Base-by-base conservation (phyloP, 2,113 vertebrate genomes). In the Siniperca chuatsi region DNA sequence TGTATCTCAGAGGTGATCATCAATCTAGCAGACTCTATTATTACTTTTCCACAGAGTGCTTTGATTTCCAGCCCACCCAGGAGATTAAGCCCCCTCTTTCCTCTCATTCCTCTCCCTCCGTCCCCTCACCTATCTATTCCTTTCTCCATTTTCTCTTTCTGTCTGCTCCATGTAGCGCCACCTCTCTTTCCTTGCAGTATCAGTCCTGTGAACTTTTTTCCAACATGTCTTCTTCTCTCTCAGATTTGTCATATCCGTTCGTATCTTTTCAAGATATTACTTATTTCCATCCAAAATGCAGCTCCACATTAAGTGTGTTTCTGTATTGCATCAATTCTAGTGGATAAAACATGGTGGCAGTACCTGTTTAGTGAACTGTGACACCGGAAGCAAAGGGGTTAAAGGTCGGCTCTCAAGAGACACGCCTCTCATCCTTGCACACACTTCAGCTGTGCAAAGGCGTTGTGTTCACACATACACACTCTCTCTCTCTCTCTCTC, bases 51-150 rank as follows among this genome's bases (percentile, higher is more conserved):
- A 79, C 90, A 91, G 83, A 92, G 92, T 89, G 89, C 90, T 94
- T 95, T 95, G 90, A 95, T 94, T 94, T 89, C 79, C 75, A 92
- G 96, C 92, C 96, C 96, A 96, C 96, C 95, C 96, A 94, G 78
- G 90, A 95, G 90, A 92, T 84, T 83, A 89, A 79, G 83, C 72
- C 68, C 60, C 62, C 81, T 74, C 78, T 70, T 83, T 84, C 48
- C 52, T 62, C 57, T 77, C 84, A 66, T 62, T 46, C 44, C 69
- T 85, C 79, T 85, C 67, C 29, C 68, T 79, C 46, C 13, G 21
- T 88, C 37, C 61, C 74, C 58, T 84, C 75, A 91, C 90, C 80
- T 90, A 61, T 83, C 55, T 78, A 6, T 42, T 48, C 35, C 37
- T 78, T 52, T 40, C 6, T 57, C 29, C 5, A 58, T 44, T 52